These are phyloP conservation scores for Misgurnus mizolepis DNA, from an alignment of 2,113 vertebrate genomes.

Conservation along the genomic window DNA sequence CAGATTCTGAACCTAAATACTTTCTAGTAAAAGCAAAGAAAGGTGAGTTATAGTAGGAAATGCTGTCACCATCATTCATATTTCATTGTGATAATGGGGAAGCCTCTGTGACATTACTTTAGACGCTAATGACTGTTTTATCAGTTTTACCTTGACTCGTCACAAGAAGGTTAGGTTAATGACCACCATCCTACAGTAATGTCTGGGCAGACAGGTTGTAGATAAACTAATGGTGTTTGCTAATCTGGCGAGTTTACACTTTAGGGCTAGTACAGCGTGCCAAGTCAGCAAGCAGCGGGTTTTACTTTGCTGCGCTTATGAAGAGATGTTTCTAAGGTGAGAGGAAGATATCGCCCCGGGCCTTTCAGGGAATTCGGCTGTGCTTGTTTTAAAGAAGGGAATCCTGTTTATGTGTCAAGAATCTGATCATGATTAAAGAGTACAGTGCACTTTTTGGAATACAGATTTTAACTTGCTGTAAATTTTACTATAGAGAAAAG, in stretches of 20 bases:
- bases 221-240: constrained; percentile 32
- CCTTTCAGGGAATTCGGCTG: background rate
- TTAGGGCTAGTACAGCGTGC: constrained; percentile 66
- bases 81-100: constrained; percentile 9
- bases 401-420: background rate
- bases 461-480: no score
- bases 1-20: no score
- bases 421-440: background rate
- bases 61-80: constrained; percentile 12
- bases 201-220: background rate
- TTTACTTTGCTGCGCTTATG: constrained; percentile 45
- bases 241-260: constrained; percentile 41
- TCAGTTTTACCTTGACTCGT: background rate
- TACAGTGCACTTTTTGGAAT: no score
- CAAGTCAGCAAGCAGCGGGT: constrained; percentile 70
- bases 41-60: constrained; percentile 27
- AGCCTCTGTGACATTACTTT: background rate
- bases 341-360: constrained; percentile 32
- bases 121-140: background rate
- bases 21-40: background rate
- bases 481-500: no score
- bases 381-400: background rate
- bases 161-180: background rate
- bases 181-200: background rate
- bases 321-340: constrained; percentile 30